phyloP scores from a whole-genome alignment of 2,113 vertebrate species.

The Variabilichromis moorii region DNA sequence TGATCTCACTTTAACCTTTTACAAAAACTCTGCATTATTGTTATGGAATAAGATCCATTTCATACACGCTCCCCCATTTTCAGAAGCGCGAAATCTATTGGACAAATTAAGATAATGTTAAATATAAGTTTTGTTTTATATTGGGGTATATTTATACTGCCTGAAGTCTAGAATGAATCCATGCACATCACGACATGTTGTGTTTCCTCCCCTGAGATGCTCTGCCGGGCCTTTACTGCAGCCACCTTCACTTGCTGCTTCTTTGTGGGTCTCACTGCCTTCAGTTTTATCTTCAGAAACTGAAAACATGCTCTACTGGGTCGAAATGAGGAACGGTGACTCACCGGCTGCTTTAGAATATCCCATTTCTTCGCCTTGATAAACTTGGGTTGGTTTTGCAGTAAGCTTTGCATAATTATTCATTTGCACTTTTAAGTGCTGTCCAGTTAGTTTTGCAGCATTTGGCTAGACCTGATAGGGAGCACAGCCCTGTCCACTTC shows the following conservation, averaged over 20 bases:
- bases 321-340: neutral
- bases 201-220: neutral
- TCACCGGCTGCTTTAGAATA: neutral
- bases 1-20: neutral
- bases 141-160: neutral
- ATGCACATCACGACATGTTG: neutral
- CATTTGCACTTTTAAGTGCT: neutral
- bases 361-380: neutral
- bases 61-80: neutral
- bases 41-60: neutral
- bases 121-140: neutral
- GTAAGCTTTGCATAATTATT: neutral
- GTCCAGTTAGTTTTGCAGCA: neutral
- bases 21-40: neutral
- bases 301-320: neutral
- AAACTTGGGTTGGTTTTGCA: neutral
- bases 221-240: neutral
- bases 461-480: neutral
- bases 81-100: neutral
- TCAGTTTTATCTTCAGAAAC: neutral
- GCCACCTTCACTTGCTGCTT: neutral
- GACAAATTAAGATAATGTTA: neutral
- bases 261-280: neutral
- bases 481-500: neutral
- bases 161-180: neutral